phyloP scores from a whole-genome alignment of 2,888 invertebrate genomes.

The Polydrusus pterygomalis region DNA sequence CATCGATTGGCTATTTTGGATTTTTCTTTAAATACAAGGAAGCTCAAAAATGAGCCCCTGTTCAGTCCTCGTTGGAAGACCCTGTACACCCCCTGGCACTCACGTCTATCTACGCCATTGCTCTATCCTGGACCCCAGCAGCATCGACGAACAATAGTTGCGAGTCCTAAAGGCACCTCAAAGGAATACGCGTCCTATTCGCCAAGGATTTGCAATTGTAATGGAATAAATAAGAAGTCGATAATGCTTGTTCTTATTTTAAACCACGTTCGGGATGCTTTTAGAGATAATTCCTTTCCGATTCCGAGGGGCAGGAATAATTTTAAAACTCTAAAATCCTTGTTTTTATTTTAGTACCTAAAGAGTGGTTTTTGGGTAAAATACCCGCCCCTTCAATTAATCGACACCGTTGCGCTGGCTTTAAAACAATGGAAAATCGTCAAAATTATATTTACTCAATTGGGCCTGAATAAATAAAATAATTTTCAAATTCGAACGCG shows the following conservation, averaged over 20 bases:
- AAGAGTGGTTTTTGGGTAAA: too few species aligned
- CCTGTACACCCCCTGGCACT: too few species aligned
- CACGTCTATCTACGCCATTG: too few species aligned
- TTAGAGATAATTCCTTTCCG: background rate
- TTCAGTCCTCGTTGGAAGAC: too few species aligned
- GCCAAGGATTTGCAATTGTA: conserved; percentile 46
- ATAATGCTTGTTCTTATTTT: conserved; percentile 27
- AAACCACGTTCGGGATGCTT: conserved; percentile 11
- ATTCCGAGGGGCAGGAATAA: background rate
- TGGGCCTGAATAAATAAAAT: conserved; percentile 32
- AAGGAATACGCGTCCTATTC: conserved; percentile 27
- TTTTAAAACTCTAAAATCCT: background rate
- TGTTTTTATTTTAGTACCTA: too few species aligned
- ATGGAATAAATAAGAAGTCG: conserved; percentile 34
- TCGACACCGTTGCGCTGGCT: background rate
- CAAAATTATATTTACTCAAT: conserved; percentile 25
- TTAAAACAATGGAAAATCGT: conserved; percentile 23
- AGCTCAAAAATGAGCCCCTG: too few species aligned
- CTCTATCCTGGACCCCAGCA: background rate
- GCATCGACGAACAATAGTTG: conserved; percentile 37
- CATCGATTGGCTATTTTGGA: too few species aligned
- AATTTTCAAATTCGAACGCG: conserved; percentile 21
- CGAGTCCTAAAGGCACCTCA: conserved; percentile 27
- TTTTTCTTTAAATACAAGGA: too few species aligned
- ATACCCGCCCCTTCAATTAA: too few species aligned